Evolutionary conservation across 1,140 invertebrate genomes (phyloP), one percentile per base, ranked within the genome.

Genomic region (Heliconius melpomene): DNA sequence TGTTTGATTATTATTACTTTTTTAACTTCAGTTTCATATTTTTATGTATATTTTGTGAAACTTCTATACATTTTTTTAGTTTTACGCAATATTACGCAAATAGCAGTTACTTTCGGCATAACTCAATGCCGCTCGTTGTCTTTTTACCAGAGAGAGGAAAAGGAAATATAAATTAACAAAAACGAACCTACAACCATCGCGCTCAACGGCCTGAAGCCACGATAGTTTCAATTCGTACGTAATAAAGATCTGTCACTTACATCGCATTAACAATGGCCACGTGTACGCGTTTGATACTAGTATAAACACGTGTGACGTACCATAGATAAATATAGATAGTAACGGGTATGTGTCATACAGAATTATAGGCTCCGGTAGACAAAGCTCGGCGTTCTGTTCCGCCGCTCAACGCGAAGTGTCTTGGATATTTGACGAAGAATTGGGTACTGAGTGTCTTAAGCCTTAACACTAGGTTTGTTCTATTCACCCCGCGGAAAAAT

Each of bases 241-340:
- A 46, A 16, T 6, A 46, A 46, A 46, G 40, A 46, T 46, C 40
- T 46, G 13, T 46, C n/a, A 26, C 57, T 26, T n/a, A 60, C 57
- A 23, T 26, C 57, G 57, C n/a, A 60, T 9, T 60, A 60, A 60
- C 57, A 60, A 60, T 60, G 57, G 57, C 57, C 57, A 60, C 57
- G 57, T 60, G 57, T n/a, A 60, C n/a, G 23, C 57, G 13, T 46
- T 46, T 26, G 20, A 23, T 26, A 23, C 23, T 54, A 54, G 6
- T 54, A 54, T 54, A 23, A 60, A 60, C 57, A 60, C 23, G n/a
- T 26, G 57, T 60, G 57, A 60, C 57, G 57, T 60, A 60, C 8
- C n/a, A 23, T 60, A 60, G 23, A 60, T 60, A 60, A 60, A 60
- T 60, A 60, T 60, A 60, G 57, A 26, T 60, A 60, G 7, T 60